Base-by-base conservation (phyloP, 2,113 vertebrate species). In the Sinocyclocheilus maitianheensis region DNA sequence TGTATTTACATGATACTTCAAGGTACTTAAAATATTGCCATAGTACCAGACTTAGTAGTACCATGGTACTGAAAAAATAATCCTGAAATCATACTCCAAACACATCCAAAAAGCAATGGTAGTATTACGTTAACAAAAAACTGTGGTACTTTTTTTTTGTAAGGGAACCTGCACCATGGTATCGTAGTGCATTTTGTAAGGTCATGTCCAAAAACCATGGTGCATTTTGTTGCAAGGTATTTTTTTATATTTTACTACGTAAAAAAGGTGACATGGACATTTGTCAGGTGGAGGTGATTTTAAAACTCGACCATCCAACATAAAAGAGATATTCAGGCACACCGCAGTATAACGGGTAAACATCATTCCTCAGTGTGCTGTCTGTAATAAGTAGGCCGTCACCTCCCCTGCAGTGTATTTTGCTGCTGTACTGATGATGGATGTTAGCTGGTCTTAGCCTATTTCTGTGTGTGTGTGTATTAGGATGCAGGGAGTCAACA, bases 401-500 rank as follows among this genome's bases (percentile, higher is more conserved):
- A 22, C 24, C 22, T 20, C n/a, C 65, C 88, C 65, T 75, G 24
- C 53, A 58, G 63, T 83, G 48, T 85, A 77, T 78, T 74, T 77
- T 69, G 34, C 84, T 84, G 77, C 71, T 72, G 67, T 48, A 34
- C 13, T 58, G 22, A 43, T 77, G 77, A 82, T 82, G 83, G 83
- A 58, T 84, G 82, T 65, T 81, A 55, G 14, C 58, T 69, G 79
- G 13, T 84, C 58, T 55, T 63, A 65, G 58, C 43, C 46, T 18
- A 10, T 75, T 53, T 76, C 46, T 71, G 14, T 87, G 22, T 22
- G 77, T 53, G 0, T 90, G 82, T 69, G 30, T 34, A 67, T 79
- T 81, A 99, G 98, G 98, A 99, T 13, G 97, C 98, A 5, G 98
- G 98, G 92, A 99, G 98, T 90, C 98, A 99, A 92, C 98, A 99